Evolutionary conservation across 2,888 invertebrate genomes (phyloP).

Genomic region (Mythimna ferrago): DNA sequence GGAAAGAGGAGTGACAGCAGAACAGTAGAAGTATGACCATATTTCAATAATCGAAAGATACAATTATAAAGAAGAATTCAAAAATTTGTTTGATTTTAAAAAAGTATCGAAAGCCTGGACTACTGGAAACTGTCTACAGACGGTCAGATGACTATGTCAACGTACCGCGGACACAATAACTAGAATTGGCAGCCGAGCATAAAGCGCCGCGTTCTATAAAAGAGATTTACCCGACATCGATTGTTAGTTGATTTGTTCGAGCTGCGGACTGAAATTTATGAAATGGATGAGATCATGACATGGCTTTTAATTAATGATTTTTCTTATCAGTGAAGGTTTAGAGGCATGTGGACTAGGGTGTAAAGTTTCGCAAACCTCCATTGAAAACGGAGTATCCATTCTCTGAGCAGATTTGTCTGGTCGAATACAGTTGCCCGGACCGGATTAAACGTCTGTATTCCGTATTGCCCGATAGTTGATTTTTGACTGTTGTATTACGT

Average conservation of each 20-base stretch:
- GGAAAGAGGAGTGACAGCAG: too few relatives aligned
- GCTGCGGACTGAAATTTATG: not conserved
- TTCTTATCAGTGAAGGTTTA: not conserved
- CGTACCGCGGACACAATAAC: constrained; percentile 19
- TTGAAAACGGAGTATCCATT: too few relatives aligned
- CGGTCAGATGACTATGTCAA: constrained; percentile 19
- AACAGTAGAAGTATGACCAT: too few relatives aligned
- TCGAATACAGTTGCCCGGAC: too few relatives aligned
- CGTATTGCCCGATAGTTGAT: too few relatives aligned
- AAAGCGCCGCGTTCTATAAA: constrained; percentile 20
- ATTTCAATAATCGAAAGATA: not conserved
- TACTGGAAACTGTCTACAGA: not conserved
- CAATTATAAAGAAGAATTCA: not conserved
- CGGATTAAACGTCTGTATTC: too few relatives aligned
- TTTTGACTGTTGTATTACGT: too few relatives aligned
- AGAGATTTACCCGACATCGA: constrained; percentile 22
- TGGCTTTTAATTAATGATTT: not conserved
- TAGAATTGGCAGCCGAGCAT: constrained; percentile 33
- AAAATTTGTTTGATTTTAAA: not conserved
- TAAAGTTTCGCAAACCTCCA: too few relatives aligned
- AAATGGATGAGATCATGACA: not conserved
- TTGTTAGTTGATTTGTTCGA: constrained; percentile 18
- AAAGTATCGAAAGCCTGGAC: not conserved
- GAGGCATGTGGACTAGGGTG: too few relatives aligned
- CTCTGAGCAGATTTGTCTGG: too few relatives aligned